phyloP scores from a whole-genome alignment of 1,140 invertebrate genomes.

The Campoletis sonorensis region DNA sequence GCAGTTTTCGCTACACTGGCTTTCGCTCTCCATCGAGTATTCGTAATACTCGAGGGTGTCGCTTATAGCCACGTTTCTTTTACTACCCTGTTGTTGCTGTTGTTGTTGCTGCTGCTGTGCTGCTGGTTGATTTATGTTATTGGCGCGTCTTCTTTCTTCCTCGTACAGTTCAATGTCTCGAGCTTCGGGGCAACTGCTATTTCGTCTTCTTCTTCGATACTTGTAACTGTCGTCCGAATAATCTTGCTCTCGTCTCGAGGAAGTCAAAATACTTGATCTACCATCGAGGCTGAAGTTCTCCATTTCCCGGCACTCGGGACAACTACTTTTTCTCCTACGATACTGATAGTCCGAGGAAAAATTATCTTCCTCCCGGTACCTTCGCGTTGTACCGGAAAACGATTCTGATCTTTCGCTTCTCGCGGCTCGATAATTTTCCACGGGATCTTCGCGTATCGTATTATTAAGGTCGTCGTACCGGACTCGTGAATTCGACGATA shows the following conservation, averaged over 20 bases:
- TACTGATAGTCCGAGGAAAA: slow-evolving; percentile 42
- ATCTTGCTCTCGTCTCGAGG: background rate
- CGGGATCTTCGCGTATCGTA: slow-evolving; percentile 21
- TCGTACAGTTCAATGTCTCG: slow-evolving; percentile 66
- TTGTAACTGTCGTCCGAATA: slow-evolving; percentile 33
- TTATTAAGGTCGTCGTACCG: slow-evolving; percentile 1
- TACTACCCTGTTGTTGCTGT: slow-evolving; percentile 64
- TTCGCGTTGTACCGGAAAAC: slow-evolving; percentile 38
- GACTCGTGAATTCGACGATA: background rate
- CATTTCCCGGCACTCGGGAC: slow-evolving; percentile 53
- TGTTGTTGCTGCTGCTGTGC: slow-evolving; percentile 54
- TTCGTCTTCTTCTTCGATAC: slow-evolving; percentile 38
- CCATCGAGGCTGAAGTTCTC: background rate
- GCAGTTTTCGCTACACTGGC: slow-evolving; percentile 77
- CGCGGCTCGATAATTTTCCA: slow-evolving; percentile 5
- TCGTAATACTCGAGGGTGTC: slow-evolving; percentile 76
- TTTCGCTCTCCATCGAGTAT: slow-evolving; percentile 77
- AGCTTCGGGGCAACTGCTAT: slow-evolving; percentile 60
- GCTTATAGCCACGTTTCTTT: slow-evolving; percentile 75
- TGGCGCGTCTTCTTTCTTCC: slow-evolving; percentile 39
- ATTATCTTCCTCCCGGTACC: slow-evolving; percentile 23
- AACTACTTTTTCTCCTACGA: slow-evolving; percentile 71
- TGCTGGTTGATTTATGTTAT: slow-evolving; percentile 32
- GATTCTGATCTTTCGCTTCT: slow-evolving; percentile 47
- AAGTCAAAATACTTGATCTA: slow-evolving; percentile 1